A percentile compares a stretch with the other conserved stretches of the same genome.
phyloP scores from a whole-genome alignment of 2,888 invertebrate genomes.

The Microplitis manilae region DNA sequence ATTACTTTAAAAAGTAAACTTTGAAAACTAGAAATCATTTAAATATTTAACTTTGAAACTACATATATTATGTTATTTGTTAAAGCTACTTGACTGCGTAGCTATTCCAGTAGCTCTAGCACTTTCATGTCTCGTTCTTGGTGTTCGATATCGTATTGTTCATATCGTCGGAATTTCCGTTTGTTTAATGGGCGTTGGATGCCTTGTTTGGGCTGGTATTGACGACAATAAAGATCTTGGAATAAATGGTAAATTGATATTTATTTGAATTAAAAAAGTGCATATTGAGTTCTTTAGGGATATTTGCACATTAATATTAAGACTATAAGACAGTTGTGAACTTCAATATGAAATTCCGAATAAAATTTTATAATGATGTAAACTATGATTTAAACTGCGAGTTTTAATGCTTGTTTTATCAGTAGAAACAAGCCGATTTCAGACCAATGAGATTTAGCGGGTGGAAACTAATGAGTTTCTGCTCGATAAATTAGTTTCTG shows the following conservation, averaged over 20 bases:
- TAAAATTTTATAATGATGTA: too few species aligned
- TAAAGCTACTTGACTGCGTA: constrained; percentile 88
- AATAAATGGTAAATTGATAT: constrained; percentile 56
- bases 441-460: too few species aligned
- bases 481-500: too few species aligned
- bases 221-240: constrained; percentile 77
- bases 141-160: constrained; percentile 81
- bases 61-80: constrained; percentile 53
- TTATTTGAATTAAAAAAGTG: too few species aligned
- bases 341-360: too few species aligned
- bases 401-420: too few species aligned
- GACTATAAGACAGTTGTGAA: too few species aligned
- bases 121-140: constrained; percentile 84
- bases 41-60: background rate
- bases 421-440: too few species aligned
- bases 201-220: constrained; percentile 87
- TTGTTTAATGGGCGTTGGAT: constrained; percentile 86
- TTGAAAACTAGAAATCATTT: background rate
- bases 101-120: constrained; percentile 87
- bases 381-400: too few species aligned
- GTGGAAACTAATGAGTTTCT: too few species aligned
- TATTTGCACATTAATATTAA: too few species aligned
- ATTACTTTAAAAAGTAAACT: background rate
- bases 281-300: too few species aligned
- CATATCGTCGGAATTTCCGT: constrained; percentile 86